phyloP scores from a whole-genome alignment of 1,140 invertebrate species.

The Bathynomus jamesi region DNA sequence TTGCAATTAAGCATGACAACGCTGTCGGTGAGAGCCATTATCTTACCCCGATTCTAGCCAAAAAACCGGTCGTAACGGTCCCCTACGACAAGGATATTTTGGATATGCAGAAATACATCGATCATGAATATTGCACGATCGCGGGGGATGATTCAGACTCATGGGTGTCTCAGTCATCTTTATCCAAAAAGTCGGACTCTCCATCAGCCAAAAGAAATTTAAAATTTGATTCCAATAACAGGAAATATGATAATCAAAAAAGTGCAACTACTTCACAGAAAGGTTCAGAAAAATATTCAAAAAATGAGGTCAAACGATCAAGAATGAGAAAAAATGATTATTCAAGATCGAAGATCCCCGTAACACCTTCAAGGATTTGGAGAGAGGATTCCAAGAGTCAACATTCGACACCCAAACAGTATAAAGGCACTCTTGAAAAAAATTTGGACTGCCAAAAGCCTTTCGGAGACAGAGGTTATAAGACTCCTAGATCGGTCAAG shows the following conservation, averaged over 20 bases:
- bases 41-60: conserved; percentile 18
- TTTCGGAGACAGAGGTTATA: conserved; percentile 13
- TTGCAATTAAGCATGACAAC: not conserved
- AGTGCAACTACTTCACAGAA: not conserved
- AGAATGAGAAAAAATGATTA: not conserved
- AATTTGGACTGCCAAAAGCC: conserved; percentile 9
- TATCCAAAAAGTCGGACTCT: conserved; percentile 21
- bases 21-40: conserved; percentile 2
- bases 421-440: conserved; percentile 26
- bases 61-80: not conserved
- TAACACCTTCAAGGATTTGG: conserved; percentile 26
- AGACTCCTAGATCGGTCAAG: conserved; percentile 22
- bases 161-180: conserved; percentile 31
- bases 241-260: not conserved
- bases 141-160: conserved; percentile 35
- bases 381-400: conserved; percentile 17
- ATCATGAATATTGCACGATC: conserved; percentile 36
- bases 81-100: not conserved
- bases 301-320: not conserved
- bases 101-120: too few species aligned
- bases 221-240: conserved; percentile 5
- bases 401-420: conserved; percentile 22
- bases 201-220: conserved; percentile 25
- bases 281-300: not conserved
- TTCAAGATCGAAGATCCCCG: not conserved